These are phyloP conservation scores for Sarcophilus harrisii DNA, from an alignment of 2,797 vertebrate genomes.

Conservation along the genomic window DNA sequence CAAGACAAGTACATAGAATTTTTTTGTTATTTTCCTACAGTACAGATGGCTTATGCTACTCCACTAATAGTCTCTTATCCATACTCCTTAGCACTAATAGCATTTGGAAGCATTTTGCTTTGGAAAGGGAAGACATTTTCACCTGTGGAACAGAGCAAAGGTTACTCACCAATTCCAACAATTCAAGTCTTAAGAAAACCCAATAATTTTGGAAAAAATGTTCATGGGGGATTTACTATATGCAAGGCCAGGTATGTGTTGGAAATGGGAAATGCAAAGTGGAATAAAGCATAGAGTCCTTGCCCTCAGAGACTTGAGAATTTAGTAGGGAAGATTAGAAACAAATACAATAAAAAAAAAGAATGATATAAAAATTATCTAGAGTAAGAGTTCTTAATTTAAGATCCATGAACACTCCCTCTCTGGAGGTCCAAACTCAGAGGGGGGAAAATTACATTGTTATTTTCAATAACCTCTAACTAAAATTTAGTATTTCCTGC, in stretches of 20 bases:
- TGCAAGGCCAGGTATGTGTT: not conserved
- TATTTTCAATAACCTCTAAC: not conserved
- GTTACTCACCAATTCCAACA: not conserved
- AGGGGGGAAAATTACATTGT: not conserved
- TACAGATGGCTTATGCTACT: not conserved
- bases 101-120: not conserved
- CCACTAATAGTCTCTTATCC: not conserved
- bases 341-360: not conserved
- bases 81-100: not conserved
- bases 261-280: not conserved
- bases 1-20: not conserved
- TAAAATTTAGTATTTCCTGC: not conserved
- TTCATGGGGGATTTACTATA: not conserved
- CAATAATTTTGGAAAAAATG: not conserved
- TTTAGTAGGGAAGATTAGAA: not conserved
- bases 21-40: not conserved
- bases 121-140: not conserved
- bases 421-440: not conserved
- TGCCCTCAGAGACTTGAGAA: not conserved
- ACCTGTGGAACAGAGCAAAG: not conserved
- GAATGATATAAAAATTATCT: not conserved
- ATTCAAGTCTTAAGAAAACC: too few relatives aligned
- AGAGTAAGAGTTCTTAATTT: not conserved
- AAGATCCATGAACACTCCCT: not conserved
- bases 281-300: not conserved